Percentiles rank a stretch among this genome's conserved stretches.
phyloP scores from a whole-genome alignment of 2,888 invertebrate species.

The Drosophila neonasuta region DNA sequence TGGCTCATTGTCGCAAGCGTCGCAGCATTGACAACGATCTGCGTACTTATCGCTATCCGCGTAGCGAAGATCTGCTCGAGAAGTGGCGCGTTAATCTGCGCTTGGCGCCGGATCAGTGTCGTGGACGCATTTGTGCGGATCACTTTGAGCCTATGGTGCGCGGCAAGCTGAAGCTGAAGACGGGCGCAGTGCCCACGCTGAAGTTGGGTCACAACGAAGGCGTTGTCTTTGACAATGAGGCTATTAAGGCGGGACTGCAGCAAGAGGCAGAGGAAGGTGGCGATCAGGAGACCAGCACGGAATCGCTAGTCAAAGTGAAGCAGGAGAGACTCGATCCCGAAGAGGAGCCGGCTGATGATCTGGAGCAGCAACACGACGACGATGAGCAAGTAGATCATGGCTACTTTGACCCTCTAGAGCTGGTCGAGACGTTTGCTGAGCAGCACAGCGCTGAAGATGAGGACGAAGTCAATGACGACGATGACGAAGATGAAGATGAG shows the following conservation, averaged over 20 bases:
- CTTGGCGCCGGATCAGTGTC: conserved; percentile 63
- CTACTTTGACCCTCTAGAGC: conserved; percentile 65
- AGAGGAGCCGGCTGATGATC: not conserved
- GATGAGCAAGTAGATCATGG: conserved; percentile 35
- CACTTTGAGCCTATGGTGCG: conserved; percentile 74
- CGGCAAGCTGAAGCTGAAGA: conserved; percentile 70
- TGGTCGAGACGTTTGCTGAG: conserved; percentile 64
- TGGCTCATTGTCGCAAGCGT: conserved; percentile 70
- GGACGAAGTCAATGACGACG: conserved; percentile 25
- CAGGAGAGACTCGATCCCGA: conserved; percentile 3
- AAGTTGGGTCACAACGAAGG: conserved; percentile 73
- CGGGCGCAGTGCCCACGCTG: conserved; percentile 76
- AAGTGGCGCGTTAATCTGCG: conserved; percentile 76
- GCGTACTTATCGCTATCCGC: conserved; percentile 76
- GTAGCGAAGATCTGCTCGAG: conserved; percentile 60
- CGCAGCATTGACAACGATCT: conserved; percentile 68
- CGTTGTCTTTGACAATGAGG: conserved; percentile 64
- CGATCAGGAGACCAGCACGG: conserved; percentile 15
- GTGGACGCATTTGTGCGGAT: conserved; percentile 72
- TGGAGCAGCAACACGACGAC: conserved; percentile 16
- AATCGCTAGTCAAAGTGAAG: conserved; percentile 18
- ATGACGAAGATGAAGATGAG: conserved; percentile 39
- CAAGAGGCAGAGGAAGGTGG: conserved; percentile 31
- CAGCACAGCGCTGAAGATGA: conserved; percentile 41
- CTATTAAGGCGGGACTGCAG: conserved; percentile 54